Evolutionary conservation across 1,140 invertebrate species (phyloP).

Genomic region (Drosophila arizonae): DNA sequence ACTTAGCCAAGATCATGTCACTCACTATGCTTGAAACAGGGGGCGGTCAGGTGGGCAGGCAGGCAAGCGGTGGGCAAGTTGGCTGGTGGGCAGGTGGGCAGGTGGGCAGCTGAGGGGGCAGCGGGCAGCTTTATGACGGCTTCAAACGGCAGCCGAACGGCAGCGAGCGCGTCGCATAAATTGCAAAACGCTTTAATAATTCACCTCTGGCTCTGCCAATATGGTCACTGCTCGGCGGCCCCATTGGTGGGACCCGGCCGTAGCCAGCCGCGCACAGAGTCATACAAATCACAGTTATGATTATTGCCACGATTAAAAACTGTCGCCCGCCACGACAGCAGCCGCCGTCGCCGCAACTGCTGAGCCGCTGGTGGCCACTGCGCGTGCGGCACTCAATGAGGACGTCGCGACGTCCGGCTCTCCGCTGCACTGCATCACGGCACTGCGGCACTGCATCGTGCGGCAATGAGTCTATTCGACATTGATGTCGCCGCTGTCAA

Average conservation of each 20-base stretch:
- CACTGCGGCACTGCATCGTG: constrained; percentile 30
- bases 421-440: constrained; percentile 12
- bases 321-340: constrained; percentile 57
- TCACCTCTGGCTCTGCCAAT: constrained; percentile 64
- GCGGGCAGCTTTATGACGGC: constrained; percentile 64
- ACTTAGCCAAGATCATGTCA: constrained; percentile 18
- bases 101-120: background rate
- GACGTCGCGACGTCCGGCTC: too few relatives aligned
- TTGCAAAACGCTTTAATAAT: constrained; percentile 75
- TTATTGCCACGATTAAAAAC: constrained; percentile 80
- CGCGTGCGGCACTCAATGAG: constrained; percentile 72
- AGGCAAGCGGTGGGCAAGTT: background rate
- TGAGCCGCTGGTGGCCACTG: constrained; percentile 62
- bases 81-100: background rate
- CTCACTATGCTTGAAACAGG: background rate
- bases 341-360: background rate
- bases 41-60: background rate
- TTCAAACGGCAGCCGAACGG: constrained; percentile 57
- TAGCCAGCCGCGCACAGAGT: constrained; percentile 56
- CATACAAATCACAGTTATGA: constrained; percentile 82
- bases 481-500: constrained; percentile 71
- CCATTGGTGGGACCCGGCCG: constrained; percentile 36
- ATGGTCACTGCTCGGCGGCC: constrained; percentile 57
- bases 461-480: constrained; percentile 75
- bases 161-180: constrained; percentile 68